A percentile compares a stretch with the other conserved stretches of the same genome.
Conservation (phyloP, 2,888 invertebrate species). For the Morpho achilles region DNA sequence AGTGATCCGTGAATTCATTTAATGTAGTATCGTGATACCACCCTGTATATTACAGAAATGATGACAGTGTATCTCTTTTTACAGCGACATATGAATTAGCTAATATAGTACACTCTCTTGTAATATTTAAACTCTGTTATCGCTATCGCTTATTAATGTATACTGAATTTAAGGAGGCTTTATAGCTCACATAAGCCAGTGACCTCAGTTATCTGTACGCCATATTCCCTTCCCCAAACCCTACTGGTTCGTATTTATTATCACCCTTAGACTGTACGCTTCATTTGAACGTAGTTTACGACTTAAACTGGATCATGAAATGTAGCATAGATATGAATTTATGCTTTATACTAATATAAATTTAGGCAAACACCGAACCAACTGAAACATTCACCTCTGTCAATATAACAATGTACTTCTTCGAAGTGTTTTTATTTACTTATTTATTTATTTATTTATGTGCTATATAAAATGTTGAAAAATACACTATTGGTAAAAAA, state of each 20-base stretch:
- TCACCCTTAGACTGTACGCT: conserved; percentile 8
- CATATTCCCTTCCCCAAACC: conserved; percentile 15
- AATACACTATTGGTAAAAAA: too few species aligned
- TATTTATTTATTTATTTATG: too few species aligned
- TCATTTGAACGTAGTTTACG: conserved; percentile 8
- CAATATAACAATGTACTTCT: too few species aligned
- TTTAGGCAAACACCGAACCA: background rate
- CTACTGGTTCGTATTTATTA: conserved; percentile 13
- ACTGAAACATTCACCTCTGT: too few species aligned
- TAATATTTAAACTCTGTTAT: background rate
- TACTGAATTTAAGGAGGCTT: conserved; percentile 13
- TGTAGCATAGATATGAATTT: conserved; percentile 1
- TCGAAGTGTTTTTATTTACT: too few species aligned
- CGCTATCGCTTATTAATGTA: conserved; percentile 7
- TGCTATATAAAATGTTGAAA: too few species aligned
- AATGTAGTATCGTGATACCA: too few species aligned
- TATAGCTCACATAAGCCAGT: conserved; percentile 21
- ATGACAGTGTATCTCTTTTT: too few species aligned
- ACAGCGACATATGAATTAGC: background rate
- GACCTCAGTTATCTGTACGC: conserved; percentile 20
- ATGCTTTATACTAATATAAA: background rate
- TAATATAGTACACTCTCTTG: background rate
- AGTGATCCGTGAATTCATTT: too few species aligned
- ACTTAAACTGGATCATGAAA: conserved; percentile 7
- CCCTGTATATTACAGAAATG: too few species aligned